Conservation (phyloP, 2,888 invertebrate species). For the Oconnorella tubifera region DNA sequence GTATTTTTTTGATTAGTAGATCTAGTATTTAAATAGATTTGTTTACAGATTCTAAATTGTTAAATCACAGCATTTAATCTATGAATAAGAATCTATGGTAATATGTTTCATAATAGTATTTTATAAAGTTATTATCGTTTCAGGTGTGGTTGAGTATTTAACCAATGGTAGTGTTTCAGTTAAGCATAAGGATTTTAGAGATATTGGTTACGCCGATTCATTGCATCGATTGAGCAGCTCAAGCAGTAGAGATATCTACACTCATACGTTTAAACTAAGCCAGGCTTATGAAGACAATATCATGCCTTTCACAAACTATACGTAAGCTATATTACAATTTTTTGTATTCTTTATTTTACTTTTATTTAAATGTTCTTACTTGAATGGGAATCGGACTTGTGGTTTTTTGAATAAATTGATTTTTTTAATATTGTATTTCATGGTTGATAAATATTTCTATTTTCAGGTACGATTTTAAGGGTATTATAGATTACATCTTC, state of each 20-base stretch:
- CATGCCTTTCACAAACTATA: slow-evolving; percentile 98
- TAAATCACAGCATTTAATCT: no score
- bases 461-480: slow-evolving; percentile 94
- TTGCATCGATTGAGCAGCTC: slow-evolving; percentile 75
- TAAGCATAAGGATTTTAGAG: slow-evolving; percentile 94
- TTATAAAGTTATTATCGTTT: no score
- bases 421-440: no score
- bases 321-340: slow-evolving; percentile 71
- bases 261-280: slow-evolving; percentile 91
- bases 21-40: no score
- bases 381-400: no score
- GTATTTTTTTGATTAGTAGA: no score
- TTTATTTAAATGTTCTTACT: no score
- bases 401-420: no score
- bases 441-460: no score
- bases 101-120: no score
- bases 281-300: slow-evolving; percentile 89
- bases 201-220: slow-evolving; percentile 84
- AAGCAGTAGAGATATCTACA: slow-evolving; percentile 62
- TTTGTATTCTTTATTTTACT: not conserved
- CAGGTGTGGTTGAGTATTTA: slow-evolving; percentile 93
- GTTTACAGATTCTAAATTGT: no score
- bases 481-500: slow-evolving; percentile 99
- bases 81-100: no score
- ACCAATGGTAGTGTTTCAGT: slow-evolving; percentile 82